phyloP scores from a whole-genome alignment of 2,888 invertebrate species.

The Eupeodes luniger region DNA sequence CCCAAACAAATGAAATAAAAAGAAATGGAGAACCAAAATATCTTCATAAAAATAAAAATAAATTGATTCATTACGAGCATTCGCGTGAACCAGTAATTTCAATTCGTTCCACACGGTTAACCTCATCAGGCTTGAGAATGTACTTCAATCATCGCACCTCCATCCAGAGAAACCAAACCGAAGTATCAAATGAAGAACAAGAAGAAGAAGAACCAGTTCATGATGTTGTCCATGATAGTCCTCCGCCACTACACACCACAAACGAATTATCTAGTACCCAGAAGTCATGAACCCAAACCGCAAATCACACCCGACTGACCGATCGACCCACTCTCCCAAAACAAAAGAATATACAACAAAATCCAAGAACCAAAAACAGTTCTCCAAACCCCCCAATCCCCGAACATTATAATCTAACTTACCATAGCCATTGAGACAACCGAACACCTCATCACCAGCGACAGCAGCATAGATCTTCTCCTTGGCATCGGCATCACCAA shows the following conservation, averaged over 20 bases:
- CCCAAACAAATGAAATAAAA: neutral
- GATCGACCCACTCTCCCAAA: constrained; percentile 72
- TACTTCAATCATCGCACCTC: constrained; percentile 54
- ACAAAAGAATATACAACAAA: neutral
- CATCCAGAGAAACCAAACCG: neutral
- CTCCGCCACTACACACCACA: constrained; percentile 40
- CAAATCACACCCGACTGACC: constrained; percentile 75
- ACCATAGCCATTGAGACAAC: constrained; percentile 84
- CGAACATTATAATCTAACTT: constrained; percentile 76
- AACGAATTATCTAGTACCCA: constrained; percentile 74
- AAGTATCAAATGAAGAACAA: neutral
- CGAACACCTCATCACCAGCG: constrained; percentile 84
- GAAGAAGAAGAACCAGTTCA: constrained; percentile 60
- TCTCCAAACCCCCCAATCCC: too few relatives aligned
- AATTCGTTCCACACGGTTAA: constrained; percentile 72
- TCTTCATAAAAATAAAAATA: constrained; percentile 30
- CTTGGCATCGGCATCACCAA: constrained; percentile 85
- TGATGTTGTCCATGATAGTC: neutral
- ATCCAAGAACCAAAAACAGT: too few relatives aligned
- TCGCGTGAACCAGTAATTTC: constrained; percentile 61
- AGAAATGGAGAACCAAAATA: neutral
- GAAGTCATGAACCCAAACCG: constrained; percentile 75
- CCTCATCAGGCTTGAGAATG: constrained; percentile 56
- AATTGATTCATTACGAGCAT: constrained; percentile 77
- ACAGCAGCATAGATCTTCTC: constrained; percentile 90